Evolutionary conservation across 2,113 vertebrate genomes (phyloP).

Genomic region (Gnathonemus echidnorhynchus): DNA sequence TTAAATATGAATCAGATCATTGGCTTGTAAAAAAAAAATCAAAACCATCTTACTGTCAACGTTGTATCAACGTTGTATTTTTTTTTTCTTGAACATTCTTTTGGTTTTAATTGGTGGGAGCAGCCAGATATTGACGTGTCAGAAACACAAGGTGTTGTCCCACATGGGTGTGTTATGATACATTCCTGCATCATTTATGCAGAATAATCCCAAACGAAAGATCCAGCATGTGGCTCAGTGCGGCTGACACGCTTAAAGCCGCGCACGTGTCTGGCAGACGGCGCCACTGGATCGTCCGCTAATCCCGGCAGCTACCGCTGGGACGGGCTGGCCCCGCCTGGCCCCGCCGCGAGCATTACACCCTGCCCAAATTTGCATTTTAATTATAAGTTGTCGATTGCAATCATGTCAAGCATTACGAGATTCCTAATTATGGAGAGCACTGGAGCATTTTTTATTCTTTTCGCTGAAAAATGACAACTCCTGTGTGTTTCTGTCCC

Average conservation of each 20-base stretch:
- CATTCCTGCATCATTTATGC: neutral
- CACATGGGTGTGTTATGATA: neutral
- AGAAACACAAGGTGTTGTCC: neutral
- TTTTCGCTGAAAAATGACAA: conserved; percentile 26
- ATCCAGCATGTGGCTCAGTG: neutral
- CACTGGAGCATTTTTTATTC: conserved; percentile 38
- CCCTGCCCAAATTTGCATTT: conserved; percentile 48
- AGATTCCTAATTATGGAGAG: conserved; percentile 50
- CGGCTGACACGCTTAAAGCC: neutral
- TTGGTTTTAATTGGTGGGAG: neutral
- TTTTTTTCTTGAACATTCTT: neutral
- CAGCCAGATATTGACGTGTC: neutral
- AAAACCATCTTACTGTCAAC: neutral
- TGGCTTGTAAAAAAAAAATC: neutral
- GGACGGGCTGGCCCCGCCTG: conserved; percentile 32
- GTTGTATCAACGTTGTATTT: neutral
- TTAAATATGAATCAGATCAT: neutral
- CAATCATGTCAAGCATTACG: conserved; percentile 43
- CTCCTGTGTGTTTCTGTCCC: conserved; percentile 14
- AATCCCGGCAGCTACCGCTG: conserved; percentile 34
- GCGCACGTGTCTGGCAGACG: conserved; percentile 24
- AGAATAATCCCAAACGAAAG: neutral
- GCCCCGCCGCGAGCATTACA: conserved; percentile 40
- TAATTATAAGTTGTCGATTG: conserved; percentile 49
- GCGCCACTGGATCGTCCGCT: conserved; percentile 17